Evolutionary conservation across 2,113 vertebrate species (phyloP), one percentile per base, ranked within the genome.

Genomic region (Orcinus orca): DNA sequence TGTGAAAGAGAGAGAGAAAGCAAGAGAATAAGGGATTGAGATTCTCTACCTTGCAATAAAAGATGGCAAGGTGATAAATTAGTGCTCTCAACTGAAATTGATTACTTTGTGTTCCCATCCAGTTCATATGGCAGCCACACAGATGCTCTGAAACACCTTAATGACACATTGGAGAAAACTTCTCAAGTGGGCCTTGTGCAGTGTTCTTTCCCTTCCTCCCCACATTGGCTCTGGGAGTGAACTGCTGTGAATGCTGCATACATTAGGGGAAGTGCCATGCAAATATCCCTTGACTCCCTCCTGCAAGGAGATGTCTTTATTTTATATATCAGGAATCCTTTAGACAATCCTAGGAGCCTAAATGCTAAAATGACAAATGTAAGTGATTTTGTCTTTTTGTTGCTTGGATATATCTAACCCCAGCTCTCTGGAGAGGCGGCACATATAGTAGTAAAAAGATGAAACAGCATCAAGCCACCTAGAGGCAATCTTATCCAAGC

Each of bases 61-160:
- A 98, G 98, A 99, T 99, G 99, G 99, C 99, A 99, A 99, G 97
- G 99, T 99, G 99, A 99, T 99, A 99, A 99, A 99, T 99, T 99
- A 99, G 99, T 98, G 98, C 99, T 99, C 99, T 99, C 99, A 99
- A 98, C 99, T 99, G 99, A 98, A 99, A 99, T 99, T 99, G 99
- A 99, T 99, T 99, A 99, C 99, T 99, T 98, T 98, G 98, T 99
- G 99, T 99, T 99, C 99, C 99, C 97, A 98, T 99, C 98, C 98
- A 99, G 99, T 99, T 99, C 99, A 98, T 97, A 99, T 97, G 97
- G 99, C 99, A 99, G 99, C 98, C 99, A 99, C 99, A 99, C 99
- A 99, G 99, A 99, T 99, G 99, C 99, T 99, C 98, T 97, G 99
- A 99, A 99, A 98, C 98, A 99, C 98, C 97, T 99, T 99, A 99